Conservation (phyloP, 2,113 vertebrate genomes). For the Menura novaehollandiae region DNA sequence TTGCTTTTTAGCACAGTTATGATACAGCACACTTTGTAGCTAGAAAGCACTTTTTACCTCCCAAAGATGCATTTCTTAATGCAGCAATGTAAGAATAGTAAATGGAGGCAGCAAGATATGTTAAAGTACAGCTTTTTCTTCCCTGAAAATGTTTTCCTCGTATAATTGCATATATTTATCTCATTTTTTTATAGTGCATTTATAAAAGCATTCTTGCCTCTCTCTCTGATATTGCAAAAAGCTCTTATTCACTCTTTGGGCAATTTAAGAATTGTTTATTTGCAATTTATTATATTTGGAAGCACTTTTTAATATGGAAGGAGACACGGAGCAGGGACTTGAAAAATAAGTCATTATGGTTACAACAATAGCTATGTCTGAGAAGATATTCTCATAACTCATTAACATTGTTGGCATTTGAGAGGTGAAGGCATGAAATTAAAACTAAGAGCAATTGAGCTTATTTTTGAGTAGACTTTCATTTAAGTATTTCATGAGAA, state of each 20-base stretch:
- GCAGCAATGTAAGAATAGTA: background rate
- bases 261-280: constrained; percentile 22
- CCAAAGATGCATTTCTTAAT: background rate
- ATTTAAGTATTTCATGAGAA: background rate
- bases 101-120: background rate
- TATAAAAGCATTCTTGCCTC: background rate
- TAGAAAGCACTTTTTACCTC: background rate
- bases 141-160: background rate
- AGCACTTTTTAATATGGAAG: background rate
- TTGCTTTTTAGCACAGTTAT: background rate
- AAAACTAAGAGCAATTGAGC: background rate
- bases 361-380: background rate
- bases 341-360: constrained; percentile 23
- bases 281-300: constrained; percentile 17
- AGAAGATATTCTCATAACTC: constrained; percentile 17
- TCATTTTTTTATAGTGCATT: constrained; percentile 7
- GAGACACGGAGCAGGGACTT: background rate
- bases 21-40: background rate
- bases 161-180: constrained; percentile 54
- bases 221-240: background rate
- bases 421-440: background rate
- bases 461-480: background rate
- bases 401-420: background rate
- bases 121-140: background rate
- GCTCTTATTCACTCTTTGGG: constrained; percentile 4